Evolutionary conservation across 2,113 vertebrate genomes (phyloP), one percentile per base, ranked within the genome.

Genomic region (Leucosticte australis): DNA sequence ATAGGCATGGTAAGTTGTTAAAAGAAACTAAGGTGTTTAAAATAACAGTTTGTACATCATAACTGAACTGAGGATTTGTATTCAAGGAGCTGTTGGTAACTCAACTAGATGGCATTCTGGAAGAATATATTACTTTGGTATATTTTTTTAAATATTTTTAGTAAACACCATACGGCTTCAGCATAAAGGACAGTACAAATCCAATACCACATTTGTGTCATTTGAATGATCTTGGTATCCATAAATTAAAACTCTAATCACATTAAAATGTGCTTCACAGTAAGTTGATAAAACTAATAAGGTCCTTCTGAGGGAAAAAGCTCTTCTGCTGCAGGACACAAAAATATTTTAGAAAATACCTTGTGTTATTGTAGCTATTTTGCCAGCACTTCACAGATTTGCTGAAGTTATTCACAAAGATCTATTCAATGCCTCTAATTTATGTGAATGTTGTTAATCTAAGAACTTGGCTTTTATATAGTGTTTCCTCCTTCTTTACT

Each of bases 1-100:
- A 90, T 82, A 96, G 92, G 39, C 65, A 87, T 87, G 49, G 85
- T 90, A 79, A 82, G 68, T 82, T 96, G 67, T 91, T 95, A 83
- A 93, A 96, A 96, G 83, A 96, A 97, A 81, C 50, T 53, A 87
- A 96, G 59, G 56, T 96, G 92, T 95, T 97, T 92, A 93, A 97
- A 98, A 96, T 95, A 70, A 92, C 79, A 97, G 82, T 90, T 97
- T 97, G 74, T 75, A 87, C 42, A 86, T 26, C 64, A 87, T 91
- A 95, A 93, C 69, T 94, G 92, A 80, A 93, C 69, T 96, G 95
- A 83, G 49, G 81, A 83, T 88, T 94, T 94, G 60, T 92, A 53
- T 73, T 97, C 96, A 96, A 96, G 96, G 92, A 96, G 65, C 53
- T 37, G 47, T 30, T 60, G 69, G 62, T 96, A 96, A 73, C 60